Evolutionary conservation across 2,888 invertebrate species (phyloP).

Genomic region (Acrobasis consociella): DNA sequence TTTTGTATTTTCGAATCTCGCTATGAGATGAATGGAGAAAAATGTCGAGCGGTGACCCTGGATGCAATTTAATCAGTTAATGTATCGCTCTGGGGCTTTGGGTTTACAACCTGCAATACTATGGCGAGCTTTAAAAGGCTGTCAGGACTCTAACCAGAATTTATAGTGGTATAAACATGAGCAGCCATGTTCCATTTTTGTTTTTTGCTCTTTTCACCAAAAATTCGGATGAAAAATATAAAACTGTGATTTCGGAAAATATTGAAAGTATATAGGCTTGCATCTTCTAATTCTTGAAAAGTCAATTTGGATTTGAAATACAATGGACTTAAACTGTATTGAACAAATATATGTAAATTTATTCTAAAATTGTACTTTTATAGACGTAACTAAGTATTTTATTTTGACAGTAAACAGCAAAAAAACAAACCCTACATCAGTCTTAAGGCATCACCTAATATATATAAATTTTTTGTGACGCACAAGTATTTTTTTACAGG

Average conservation of each 20-base stretch:
- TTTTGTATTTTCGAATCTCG: background rate
- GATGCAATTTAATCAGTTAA: conserved; percentile 72
- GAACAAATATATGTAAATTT: too few relatives aligned
- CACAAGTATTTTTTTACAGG: too few relatives aligned
- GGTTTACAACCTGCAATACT: conserved; percentile 61
- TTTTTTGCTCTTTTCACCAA: conserved; percentile 11
- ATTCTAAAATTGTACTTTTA: too few relatives aligned
- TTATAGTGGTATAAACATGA: conserved; percentile 45
- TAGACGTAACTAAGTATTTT: too few relatives aligned
- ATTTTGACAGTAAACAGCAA: too few relatives aligned
- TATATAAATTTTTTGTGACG: too few relatives aligned
- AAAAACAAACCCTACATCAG: too few relatives aligned
- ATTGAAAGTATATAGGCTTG: background rate
- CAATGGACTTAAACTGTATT: background rate
- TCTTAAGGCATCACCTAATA: too few relatives aligned
- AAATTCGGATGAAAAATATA: conserved; percentile 2
- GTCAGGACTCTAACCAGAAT: conserved; percentile 41
- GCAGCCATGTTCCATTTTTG: conserved; percentile 22
- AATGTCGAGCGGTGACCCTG: conserved; percentile 44
- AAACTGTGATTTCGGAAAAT: background rate
- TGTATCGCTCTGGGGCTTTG: conserved; percentile 60
- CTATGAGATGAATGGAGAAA: background rate
- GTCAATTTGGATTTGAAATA: background rate
- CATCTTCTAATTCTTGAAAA: background rate
- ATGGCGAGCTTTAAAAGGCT: conserved; percentile 47